These are phyloP conservation scores for Scytalopus superciliaris DNA, from an alignment of 2,113 vertebrate genomes.

Conservation along the genomic window DNA sequence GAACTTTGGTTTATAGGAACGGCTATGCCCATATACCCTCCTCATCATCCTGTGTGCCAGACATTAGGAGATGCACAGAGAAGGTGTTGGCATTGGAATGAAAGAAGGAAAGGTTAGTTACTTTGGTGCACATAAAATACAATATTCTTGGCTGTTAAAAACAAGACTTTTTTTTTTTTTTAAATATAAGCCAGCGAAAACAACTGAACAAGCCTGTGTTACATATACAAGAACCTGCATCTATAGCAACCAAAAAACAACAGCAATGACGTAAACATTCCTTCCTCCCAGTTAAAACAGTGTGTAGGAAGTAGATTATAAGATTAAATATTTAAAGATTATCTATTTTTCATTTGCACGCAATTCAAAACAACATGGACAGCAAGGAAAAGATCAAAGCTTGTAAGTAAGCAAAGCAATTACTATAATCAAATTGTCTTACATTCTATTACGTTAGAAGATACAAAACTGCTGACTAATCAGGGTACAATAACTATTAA, in stretches of 20 bases:
- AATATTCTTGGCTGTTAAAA: conserved; percentile 51
- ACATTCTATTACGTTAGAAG: conserved; percentile 42
- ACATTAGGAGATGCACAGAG: conserved; percentile 62
- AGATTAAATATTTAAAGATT: conserved; percentile 67
- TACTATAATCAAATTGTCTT: conserved; percentile 50
- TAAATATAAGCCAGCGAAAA: conserved; percentile 23
- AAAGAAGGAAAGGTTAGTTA: conserved; percentile 79
- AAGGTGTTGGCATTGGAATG: conserved; percentile 69
- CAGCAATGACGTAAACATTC: conserved; percentile 18
- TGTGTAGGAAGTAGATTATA: conserved; percentile 65
- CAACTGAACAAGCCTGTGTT: conserved; percentile 22
- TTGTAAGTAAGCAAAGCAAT: conserved; percentile 44
- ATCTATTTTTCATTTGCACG: conserved; percentile 39
- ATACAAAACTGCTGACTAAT: conserved; percentile 7
- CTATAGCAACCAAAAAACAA: conserved; percentile 60
- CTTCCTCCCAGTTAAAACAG: conserved; percentile 29
- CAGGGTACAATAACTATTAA: neutral
- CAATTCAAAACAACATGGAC: conserved; percentile 18
- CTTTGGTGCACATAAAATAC: conserved; percentile 29
- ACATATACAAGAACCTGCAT: conserved; percentile 27
- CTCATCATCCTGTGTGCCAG: conserved; percentile 91
- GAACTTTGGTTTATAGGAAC: conserved; percentile 91
- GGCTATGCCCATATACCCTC: conserved; percentile 99
- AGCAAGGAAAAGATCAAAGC: conserved; percentile 46
- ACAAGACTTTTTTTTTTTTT: neutral